These are phyloP conservation scores for Lepetodrilus schrolli DNA, from an alignment of 2,888 invertebrate genomes.

Conservation along the genomic window DNA sequence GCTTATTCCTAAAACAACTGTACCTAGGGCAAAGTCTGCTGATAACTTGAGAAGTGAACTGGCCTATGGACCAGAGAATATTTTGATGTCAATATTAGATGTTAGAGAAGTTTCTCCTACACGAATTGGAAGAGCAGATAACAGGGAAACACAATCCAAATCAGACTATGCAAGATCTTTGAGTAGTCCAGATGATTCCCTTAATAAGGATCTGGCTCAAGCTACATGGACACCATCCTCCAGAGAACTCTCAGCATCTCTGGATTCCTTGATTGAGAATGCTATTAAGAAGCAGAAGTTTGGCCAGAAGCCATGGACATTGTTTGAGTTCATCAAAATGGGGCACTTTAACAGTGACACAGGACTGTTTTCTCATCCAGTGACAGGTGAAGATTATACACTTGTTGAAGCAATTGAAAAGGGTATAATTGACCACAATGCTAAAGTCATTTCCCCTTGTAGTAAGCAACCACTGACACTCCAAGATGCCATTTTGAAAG, in stretches of 20 bases:
- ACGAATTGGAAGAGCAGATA: neutral
- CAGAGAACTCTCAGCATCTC: constrained; percentile 58
- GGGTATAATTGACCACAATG: constrained; percentile 78
- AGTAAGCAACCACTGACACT: constrained; percentile 83
- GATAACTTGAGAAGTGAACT: neutral
- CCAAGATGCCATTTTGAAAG: constrained; percentile 82
- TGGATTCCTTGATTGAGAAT: constrained; percentile 59
- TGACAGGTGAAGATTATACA: constrained; percentile 85
- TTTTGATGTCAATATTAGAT: neutral
- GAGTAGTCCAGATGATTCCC: neutral
- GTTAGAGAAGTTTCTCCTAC: neutral
- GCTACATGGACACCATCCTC: constrained; percentile 46
- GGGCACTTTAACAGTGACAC: constrained; percentile 73
- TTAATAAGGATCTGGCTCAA: constrained; percentile 5
- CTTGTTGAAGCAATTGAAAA: constrained; percentile 88
- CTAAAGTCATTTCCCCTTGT: constrained; percentile 42
- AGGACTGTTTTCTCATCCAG: constrained; percentile 88
- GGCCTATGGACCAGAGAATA: neutral
- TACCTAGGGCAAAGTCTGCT: constrained; percentile 5
- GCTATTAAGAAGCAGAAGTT: constrained; percentile 46
- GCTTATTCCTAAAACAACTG: no score
- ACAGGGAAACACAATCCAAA: neutral
- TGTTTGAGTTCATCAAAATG: constrained; percentile 61
- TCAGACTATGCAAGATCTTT: neutral
- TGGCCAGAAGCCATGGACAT: constrained; percentile 48